Evolutionary conservation across 2,113 vertebrate genomes (phyloP).

Genomic region (Microtus pennsylvanicus): DNA sequence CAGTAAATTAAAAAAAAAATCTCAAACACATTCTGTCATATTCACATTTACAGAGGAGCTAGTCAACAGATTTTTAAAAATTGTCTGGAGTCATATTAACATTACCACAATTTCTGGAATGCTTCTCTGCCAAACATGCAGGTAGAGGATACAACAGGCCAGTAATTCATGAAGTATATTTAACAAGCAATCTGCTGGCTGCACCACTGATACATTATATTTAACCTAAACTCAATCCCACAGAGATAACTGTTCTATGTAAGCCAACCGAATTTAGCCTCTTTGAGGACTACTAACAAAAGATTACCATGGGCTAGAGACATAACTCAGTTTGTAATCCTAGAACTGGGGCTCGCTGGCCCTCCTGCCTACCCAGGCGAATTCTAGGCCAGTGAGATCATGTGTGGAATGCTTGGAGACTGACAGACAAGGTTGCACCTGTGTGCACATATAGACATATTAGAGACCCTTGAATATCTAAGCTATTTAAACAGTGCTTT

Average conservation of each 20-base stretch:
- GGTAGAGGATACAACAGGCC: not conserved
- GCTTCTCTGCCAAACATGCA: not conserved
- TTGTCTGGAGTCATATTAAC: not conserved
- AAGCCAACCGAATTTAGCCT: not conserved
- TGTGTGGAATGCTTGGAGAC: not conserved
- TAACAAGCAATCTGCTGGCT: not conserved
- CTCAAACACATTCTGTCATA: not conserved
- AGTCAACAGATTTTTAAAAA: not conserved
- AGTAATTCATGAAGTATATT: not conserved
- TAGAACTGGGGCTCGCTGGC: not conserved
- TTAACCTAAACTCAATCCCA: not conserved
- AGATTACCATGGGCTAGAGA: not conserved
- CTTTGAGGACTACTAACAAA: not conserved
- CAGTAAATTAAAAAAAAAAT: not conserved
- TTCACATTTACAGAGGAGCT: conserved; percentile 18
- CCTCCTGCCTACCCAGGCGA: not conserved
- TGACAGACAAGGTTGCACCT: not conserved
- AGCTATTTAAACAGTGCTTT: not conserved
- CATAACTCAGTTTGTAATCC: not conserved
- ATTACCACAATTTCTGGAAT: not conserved
- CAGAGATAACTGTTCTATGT: not conserved
- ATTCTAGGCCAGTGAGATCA: not conserved
- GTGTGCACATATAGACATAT: not conserved
- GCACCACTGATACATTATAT: not conserved
- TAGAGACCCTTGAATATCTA: not conserved